Evolutionary conservation across 1,140 invertebrate genomes (phyloP), one percentile per base, ranked within the genome.

Genomic region (Mercenaria mercenaria): DNA sequence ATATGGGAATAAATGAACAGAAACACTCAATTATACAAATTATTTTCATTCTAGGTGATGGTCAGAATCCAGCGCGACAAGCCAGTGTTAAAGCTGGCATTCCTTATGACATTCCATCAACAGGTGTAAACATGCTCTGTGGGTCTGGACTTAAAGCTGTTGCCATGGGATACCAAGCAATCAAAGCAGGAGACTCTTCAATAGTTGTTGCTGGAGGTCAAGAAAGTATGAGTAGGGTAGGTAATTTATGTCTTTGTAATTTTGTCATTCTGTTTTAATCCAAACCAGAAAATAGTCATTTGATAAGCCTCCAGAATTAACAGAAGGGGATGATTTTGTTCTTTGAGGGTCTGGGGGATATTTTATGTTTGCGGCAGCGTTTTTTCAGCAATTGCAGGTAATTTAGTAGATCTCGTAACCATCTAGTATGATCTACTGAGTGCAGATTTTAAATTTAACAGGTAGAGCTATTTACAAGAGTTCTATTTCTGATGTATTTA

Each of bases 41-140:
- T 10, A 59, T 59, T 20, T 59, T 10, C 26, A 20, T 77, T 85
- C n/a, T 43, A 96, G 97, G 97, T 11, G 97, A 98, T 96, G 98
- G 98, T 37, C 98, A 98, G 96, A 99, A 99, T 96, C 98, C 98
- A 84, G 98, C 98, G 0, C 96, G 98, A 91, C 98, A 98, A 95
- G 98, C 98, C 61, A 96, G 98, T 20, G 95, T 98, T 2, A 97
- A 97, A 92, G 98, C 98, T 77, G 98, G 98, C n/a, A 95, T 99
- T 92, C 98, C 98, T 43, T 95, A 97, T 88, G 93, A 96, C 80
- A 97, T 98, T 41, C 98, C 98, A 72, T 97, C 98, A 47, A 97
- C 97, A 94, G 96, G 97, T n/a, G 95, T 99, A 13, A 98, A 98
- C 93, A 98, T 98, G 97, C 95, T 99, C 3, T 99, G 98, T 96